phyloP scores from a whole-genome alignment of 1,140 invertebrate genomes.

The Zaprionus capensis region DNA sequence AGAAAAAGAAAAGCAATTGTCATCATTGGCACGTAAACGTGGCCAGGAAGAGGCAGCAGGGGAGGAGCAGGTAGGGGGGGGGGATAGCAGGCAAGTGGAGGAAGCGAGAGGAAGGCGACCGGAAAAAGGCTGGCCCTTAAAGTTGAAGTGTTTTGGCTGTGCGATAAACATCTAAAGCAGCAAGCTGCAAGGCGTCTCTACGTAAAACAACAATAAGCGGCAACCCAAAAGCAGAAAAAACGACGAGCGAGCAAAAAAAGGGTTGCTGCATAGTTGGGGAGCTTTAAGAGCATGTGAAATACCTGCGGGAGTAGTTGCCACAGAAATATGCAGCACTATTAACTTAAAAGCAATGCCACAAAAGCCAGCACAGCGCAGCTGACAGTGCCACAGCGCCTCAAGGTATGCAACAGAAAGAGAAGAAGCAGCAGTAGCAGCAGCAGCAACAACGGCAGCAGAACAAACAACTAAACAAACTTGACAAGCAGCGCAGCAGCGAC shows the following conservation, averaged over 20 bases:
- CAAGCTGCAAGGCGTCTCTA: conserved; percentile 39
- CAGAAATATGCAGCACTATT: conserved; percentile 62
- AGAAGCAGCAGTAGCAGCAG: conserved; percentile 11
- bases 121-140: conserved; percentile 77
- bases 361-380: conserved; percentile 60
- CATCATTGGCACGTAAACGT: conserved; percentile 79
- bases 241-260: conserved; percentile 15
- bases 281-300: conserved; percentile 50
- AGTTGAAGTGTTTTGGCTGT: conserved; percentile 73
- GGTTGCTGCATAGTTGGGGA: conserved; percentile 25
- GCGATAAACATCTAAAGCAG: conserved; percentile 79
- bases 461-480: conserved; percentile 51
- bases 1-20: conserved; percentile 81
- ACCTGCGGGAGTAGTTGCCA: conserved; percentile 46
- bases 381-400: conserved; percentile 60
- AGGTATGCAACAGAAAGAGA: conserved; percentile 71
- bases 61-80: background rate
- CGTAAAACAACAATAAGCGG: conserved; percentile 24
- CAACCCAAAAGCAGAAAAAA: background rate
- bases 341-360: conserved; percentile 73
- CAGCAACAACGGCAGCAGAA: conserved; percentile 21
- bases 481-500: conserved; percentile 44
- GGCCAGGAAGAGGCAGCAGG: conserved; percentile 5
- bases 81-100: background rate
- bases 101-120: conserved; percentile 36